Evolutionary conservation across 2,113 vertebrate genomes (phyloP).

Genomic region (Petrocephalus microphthalmus): DNA sequence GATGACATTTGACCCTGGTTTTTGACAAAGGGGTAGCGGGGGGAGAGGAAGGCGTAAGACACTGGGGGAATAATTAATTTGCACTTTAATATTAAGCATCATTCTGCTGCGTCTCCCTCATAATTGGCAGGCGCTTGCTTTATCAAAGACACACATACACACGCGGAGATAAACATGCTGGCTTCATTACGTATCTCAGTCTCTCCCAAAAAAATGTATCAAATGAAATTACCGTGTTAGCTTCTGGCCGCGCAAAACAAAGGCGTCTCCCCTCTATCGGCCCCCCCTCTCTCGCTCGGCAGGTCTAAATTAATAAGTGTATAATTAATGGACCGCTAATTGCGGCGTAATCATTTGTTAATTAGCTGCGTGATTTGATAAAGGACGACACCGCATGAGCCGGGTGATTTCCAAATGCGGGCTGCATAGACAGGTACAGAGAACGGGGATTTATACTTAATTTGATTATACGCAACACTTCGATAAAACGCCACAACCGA

Average conservation of each 20-base stretch:
- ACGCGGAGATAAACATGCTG: not conserved
- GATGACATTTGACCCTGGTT: slow-evolving; percentile 62
- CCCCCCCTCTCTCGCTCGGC: not conserved
- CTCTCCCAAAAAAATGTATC: not conserved
- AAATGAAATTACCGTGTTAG: not conserved
- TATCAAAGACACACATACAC: not conserved
- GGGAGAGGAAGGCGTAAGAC: slow-evolving; percentile 33
- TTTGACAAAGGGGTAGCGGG: slow-evolving; percentile 43
- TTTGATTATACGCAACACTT: not conserved
- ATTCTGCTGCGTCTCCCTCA: slow-evolving; percentile 43
- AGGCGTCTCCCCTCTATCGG: not conserved
- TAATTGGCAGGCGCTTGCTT: not conserved
- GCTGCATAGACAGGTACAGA: not conserved
- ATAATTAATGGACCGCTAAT: slow-evolving; percentile 26
- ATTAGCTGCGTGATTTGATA: slow-evolving; percentile 10
- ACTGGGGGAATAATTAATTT: slow-evolving; percentile 50
- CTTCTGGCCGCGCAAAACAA: not conserved
- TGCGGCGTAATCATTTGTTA: slow-evolving; percentile 21
- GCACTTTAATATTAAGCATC: slow-evolving; percentile 59
- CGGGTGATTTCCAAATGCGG: not conserved
- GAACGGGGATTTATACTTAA: too few species aligned
- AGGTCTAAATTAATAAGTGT: slow-evolving; percentile 11
- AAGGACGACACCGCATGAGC: not conserved
- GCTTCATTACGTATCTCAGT: not conserved
- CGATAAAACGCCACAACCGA: not conserved